Percentiles rank a stretch among this genome's conserved stretches.
Evolutionary conservation across 2,797 vertebrate species (phyloP).

Genomic region (Anguilla megastoma): DNA sequence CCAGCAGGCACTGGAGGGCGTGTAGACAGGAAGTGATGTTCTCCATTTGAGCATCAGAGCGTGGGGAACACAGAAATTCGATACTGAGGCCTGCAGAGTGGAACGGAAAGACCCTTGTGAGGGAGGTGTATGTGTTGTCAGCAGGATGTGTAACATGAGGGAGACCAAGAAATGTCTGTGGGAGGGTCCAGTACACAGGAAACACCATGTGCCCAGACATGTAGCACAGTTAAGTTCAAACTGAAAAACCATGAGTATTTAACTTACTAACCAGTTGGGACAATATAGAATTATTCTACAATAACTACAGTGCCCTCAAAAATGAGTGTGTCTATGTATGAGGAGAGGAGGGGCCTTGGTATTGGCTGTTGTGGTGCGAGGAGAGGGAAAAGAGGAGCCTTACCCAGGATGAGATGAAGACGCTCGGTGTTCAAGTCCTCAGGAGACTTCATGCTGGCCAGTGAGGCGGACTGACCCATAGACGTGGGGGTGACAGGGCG

Average conservation of each 20-base stretch:
- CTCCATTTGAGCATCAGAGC: conserved; percentile 84
- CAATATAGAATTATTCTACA: background rate
- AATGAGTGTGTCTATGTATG: background rate
- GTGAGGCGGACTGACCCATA: conserved; percentile 80
- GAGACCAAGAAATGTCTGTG: background rate
- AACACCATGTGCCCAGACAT: background rate
- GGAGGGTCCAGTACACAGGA: too few relatives aligned
- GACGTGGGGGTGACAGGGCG: conserved; percentile 91
- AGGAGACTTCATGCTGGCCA: conserved; percentile 76
- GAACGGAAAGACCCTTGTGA: background rate
- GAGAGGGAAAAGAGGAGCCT: conserved; percentile 41
- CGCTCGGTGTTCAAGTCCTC: conserved; percentile 87
- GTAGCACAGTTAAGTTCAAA: background rate
- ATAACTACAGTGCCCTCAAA: background rate
- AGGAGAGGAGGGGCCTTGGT: background rate
- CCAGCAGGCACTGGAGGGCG: conserved; percentile 81
- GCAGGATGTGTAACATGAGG: background rate
- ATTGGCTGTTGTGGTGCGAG: background rate
- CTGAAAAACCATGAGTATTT: background rate
- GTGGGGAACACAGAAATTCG: conserved; percentile 89
- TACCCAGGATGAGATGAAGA: conserved; percentile 89
- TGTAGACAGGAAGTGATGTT: conserved; percentile 84
- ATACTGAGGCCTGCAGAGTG: conserved; percentile 80
- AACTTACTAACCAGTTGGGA: background rate
- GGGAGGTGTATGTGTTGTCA: background rate